Conservation (phyloP, 2,113 vertebrate species). For the Amblyopsis rosae region DNA sequence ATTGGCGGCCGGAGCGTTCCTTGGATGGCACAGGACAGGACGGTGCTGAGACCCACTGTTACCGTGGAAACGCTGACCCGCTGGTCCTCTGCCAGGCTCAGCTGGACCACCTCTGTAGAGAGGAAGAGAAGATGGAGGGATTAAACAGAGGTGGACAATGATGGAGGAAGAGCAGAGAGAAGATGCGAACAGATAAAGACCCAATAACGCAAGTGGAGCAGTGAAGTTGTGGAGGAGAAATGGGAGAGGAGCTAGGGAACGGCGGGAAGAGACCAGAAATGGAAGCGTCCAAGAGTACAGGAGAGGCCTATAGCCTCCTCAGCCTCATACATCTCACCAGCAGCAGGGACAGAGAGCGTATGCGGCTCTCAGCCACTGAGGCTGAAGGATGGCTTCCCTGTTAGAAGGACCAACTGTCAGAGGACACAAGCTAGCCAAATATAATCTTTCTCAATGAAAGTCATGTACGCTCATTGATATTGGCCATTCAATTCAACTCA, state of each 20-base stretch:
- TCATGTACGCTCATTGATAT: slow-evolving; percentile 57
- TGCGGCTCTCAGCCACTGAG: slow-evolving; percentile 40
- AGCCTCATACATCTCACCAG: slow-evolving; percentile 44
- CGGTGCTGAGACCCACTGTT: slow-evolving; percentile 88
- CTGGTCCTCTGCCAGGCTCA: slow-evolving; percentile 85
- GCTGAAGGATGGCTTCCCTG: slow-evolving; percentile 38
- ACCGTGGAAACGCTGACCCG: slow-evolving; percentile 82
- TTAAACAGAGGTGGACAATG: too few species aligned
- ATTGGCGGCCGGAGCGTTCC: slow-evolving; percentile 88
- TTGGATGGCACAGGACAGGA: slow-evolving; percentile 86
- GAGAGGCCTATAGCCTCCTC: not conserved
- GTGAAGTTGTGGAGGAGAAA: not conserved
- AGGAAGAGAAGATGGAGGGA: slow-evolving; percentile 8
- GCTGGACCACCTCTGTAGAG: slow-evolving; percentile 86
- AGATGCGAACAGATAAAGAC: not conserved
- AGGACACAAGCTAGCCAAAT: slow-evolving; percentile 57
- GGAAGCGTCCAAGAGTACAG: slow-evolving; percentile 1
- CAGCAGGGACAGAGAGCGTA: slow-evolving; percentile 29
- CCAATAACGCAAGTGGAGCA: not conserved
- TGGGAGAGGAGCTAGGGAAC: not conserved
- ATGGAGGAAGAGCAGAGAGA: not conserved
- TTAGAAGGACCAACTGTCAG: slow-evolving; percentile 40
- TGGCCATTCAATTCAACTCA: slow-evolving; percentile 61
- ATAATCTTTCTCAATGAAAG: slow-evolving; percentile 59
- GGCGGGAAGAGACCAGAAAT: not conserved